These are phyloP conservation scores for Cylas formicarius DNA, from an alignment of 1,140 invertebrate genomes.

Conservation along the genomic window DNA sequence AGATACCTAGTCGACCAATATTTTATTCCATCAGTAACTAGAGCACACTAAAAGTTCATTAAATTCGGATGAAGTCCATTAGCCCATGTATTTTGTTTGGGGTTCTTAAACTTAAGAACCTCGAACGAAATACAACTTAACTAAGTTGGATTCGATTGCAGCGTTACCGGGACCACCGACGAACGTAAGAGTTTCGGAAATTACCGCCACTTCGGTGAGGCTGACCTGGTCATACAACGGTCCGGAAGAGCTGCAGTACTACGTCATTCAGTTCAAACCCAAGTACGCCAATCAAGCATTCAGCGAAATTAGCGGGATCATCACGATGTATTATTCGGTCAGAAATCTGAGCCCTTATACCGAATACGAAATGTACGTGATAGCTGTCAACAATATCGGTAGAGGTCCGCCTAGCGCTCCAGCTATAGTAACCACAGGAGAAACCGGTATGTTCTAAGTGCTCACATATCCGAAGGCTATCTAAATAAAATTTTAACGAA, in stretches of 20 bases:
- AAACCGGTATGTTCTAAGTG: conserved; percentile 95
- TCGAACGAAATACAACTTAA: too few relatives aligned
- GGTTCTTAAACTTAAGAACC: too few relatives aligned
- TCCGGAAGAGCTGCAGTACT: conserved; percentile 80
- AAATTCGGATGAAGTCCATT: too few relatives aligned
- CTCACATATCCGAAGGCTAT: too few relatives aligned
- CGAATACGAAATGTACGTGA: conserved; percentile 93
- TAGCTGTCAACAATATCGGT: conserved; percentile 90
- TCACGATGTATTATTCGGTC: conserved; percentile 86
- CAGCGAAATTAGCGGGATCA: conserved; percentile 86
- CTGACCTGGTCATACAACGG: conserved; percentile 85
- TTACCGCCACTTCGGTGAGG: conserved; percentile 85
- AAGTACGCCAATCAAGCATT: conserved; percentile 76
- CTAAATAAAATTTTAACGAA: too few relatives aligned
- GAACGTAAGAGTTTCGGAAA: conserved; percentile 81
- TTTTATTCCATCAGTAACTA: too few relatives aligned
- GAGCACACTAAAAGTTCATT: too few relatives aligned
- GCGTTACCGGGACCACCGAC: conserved; percentile 83
- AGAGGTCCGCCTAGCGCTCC: conserved; percentile 78
- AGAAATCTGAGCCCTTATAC: conserved; percentile 86
- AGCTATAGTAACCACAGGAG: conserved; percentile 86
- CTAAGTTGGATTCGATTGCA: too few relatives aligned
- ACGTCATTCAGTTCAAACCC: conserved; percentile 92
- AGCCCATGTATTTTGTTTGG: too few relatives aligned
- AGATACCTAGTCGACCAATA: too few relatives aligned